Base-by-base conservation (phyloP, 2,888 invertebrate genomes). In the Macaria notata region DNA sequence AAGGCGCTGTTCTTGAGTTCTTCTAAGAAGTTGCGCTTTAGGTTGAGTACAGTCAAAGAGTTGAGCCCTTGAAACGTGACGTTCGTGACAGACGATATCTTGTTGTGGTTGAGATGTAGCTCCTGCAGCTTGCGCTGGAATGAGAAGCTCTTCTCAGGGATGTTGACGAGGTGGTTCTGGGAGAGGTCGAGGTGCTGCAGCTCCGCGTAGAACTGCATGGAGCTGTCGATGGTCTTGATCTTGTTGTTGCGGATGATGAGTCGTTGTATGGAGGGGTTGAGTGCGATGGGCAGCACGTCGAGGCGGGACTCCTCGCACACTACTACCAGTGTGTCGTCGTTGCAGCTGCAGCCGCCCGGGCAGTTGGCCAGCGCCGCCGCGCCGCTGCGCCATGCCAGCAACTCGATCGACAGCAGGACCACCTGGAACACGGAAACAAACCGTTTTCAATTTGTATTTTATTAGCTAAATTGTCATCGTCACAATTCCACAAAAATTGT, bases 231-330 rank as follows among this genome's bases (percentile, higher is more conserved):
- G 9, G 96, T 96, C 82, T 96, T 96, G 73, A 97, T 97, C 75
- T 95, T 95, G 83, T 97, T 97, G 83, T 95, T 96, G 73, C 95
- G 94, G 63, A 97, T 94, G 69, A 96, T 95, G 72, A 97, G 93
- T 54, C 96, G 93, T 79, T 96, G 96, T 64, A 97, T 96, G 72
- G 96, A 96, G 43, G 98, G 98, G 88, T 98, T 98, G 64, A 98
- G 92, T 3, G 97, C 96, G 74, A 98, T 98, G 61, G 98, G 98
- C 62, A 98, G 94, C 54, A 97, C 96, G 87, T 97, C 97, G 61
- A 98, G 92, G 68, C 95, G 95, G 76, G 96, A 96, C 78, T 95
- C 95, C 71, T 96, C 95, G 86, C 98, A 98, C 68, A 95, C 94
- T 49, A 97, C 98, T 57, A 96, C 95, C 67, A 96, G 94, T 7